Evolutionary conservation across 2,113 vertebrate species (phyloP), one percentile per base, ranked within the genome.

Genomic region (Pan paniscus): DNA sequence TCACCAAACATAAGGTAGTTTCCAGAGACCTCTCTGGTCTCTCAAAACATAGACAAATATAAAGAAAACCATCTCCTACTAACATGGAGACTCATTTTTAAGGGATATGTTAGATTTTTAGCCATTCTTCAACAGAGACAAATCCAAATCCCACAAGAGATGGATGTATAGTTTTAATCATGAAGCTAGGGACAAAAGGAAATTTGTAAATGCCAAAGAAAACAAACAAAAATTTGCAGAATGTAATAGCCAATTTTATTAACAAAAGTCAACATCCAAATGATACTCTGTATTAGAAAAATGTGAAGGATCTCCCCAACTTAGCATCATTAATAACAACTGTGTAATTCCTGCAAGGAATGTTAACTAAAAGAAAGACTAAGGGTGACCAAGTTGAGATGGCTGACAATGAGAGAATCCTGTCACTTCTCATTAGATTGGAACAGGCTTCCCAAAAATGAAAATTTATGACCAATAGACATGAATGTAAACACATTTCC

Each of bases 341-440:
- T 67, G 52, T 70, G 11, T 20, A 82, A 79, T 52, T 67, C 14
- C 61, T 76, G 4, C 10, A 70, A 97, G 64, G 83, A 90, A 96
- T 8, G 52, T 3, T 38, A 50, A 70, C 48, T 25, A 55, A 90
- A 67, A 92, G 5, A 70, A 95, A 83, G 27, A 12, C 11, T 67
- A 67, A 61, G 10, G 25, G 35, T n/a, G 40, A 95, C 46, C 61
- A 92, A 23, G 5, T 8, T 86, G 46, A 82, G 38, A 84, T 9
- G 59, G 13, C 20, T n/a, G 59, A 79, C 30, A 68, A 2, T 67
- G 57, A 90, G 1, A 50, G 18, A 84, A 97, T 89, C 11, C 40
- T 92, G 57, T 43, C 48, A 64, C 23, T 98, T 95, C 73, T 88
- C 83, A 46, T 72, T 92, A 82, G 43, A 79, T 50, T 96, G n/a